Evolutionary conservation across 2,888 invertebrate genomes (phyloP), one percentile per base, ranked within the genome.

Genomic region (Rotaria socialis): DNA sequence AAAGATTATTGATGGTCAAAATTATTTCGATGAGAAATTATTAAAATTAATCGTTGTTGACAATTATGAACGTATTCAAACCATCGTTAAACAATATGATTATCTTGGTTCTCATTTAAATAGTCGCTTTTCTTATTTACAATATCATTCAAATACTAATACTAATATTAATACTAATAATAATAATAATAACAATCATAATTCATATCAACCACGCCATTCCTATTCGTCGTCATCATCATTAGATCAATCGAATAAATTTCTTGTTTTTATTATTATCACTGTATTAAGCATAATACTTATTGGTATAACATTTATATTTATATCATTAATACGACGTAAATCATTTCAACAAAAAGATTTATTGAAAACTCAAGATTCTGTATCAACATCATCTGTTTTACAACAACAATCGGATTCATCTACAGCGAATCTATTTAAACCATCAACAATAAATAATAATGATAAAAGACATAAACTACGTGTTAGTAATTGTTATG

Each of bases 221-320:
- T 16, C 67, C 22, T 67, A 55, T 55, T 22, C 55, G 10, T 6
- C 52, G 14, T 47, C 58, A n/a, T 60, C 60, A 27, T 27, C 35
- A 35, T 67, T 35, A 67, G 27, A 27, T 27, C 67, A 27, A 11
- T 22, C 55, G 22, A 55, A 55, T 55, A 55, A 55, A 55, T 55
- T 55, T 55, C 55, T 55, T 55, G 22, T 55, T 22, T 55, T 55
- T 22, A 19, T 55, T 55, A 7, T 55, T 22, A 55, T 55, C 3
- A 55, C 55, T 55, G 55, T 55, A 55, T 55, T 55, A 55, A 55
- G 55, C 22, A 55, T 75, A 22, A 75, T 75, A 41, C 47, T 75
- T 43, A 22, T 75, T 75, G 75, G 75, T 43, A 75, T 75, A 24
- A 75, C 75, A 41, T 75, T 41, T n/a, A 75, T 75, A 43, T 75